phyloP scores from a whole-genome alignment of 2,797 vertebrate species.

The Vespertilio murinus region DNA sequence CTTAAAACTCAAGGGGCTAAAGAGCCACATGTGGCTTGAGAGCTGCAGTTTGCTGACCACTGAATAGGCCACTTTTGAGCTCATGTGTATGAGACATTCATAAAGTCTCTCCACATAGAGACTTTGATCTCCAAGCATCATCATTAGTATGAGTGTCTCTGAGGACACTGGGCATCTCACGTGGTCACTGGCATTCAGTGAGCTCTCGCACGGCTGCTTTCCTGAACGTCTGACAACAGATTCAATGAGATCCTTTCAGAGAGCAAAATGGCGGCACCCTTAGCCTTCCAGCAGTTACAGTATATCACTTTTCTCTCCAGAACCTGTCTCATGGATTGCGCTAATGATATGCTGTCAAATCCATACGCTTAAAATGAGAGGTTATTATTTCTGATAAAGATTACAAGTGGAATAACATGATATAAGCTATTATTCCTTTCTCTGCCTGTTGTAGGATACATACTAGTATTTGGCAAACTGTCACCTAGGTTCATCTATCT shows the following conservation, averaged over 20 bases:
- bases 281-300: neutral
- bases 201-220: neutral
- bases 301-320: neutral
- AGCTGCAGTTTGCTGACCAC: too few species aligned
- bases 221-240: neutral
- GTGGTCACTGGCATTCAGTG: neutral
- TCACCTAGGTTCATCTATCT: neutral
- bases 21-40: too few species aligned
- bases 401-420: neutral
- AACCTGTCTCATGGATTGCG: neutral
- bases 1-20: too few species aligned
- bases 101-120: neutral
- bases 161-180: neutral
- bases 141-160: fast-evolving
- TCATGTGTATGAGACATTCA: neutral
- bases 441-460: neutral
- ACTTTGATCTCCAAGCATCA: neutral
- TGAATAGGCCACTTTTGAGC: neutral
- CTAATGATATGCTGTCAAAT: neutral
- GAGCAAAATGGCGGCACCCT: neutral
- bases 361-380: neutral
- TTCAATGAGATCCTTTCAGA: neutral
- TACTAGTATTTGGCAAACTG: neutral
- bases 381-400: neutral
- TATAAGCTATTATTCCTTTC: neutral